Percentiles rank a stretch among this genome's conserved stretches.
These are phyloP conservation scores for Caenorhabditis panamensis DNA, from an alignment of 2,888 invertebrate species.

Conservation along the genomic window DNA sequence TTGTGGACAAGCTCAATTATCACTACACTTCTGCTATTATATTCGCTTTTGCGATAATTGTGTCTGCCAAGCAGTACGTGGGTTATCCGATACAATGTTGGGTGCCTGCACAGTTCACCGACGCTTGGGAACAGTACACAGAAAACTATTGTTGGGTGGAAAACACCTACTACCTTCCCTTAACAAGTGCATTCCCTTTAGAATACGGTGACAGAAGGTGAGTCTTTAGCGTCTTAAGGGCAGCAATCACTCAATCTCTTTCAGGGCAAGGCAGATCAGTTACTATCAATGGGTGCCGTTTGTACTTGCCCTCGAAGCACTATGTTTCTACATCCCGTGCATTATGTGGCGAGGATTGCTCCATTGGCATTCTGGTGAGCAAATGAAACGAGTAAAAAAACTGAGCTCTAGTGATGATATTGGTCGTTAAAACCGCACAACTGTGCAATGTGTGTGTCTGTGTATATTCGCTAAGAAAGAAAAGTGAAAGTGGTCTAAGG, in stretches of 20 bases:
- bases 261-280: constrained; percentile 81
- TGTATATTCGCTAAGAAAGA: constrained; percentile 32
- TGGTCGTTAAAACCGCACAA: constrained; percentile 60
- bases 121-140: constrained; percentile 83
- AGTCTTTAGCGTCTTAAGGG: not conserved
- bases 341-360: constrained; percentile 83
- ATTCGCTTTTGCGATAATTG: constrained; percentile 82
- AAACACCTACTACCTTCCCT: constrained; percentile 83
- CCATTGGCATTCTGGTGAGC: constrained; percentile 82
- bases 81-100: constrained; percentile 82
- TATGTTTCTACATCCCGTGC: constrained; percentile 83
- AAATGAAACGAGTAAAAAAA: constrained; percentile 17
- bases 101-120: constrained; percentile 84
- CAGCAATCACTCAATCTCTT: constrained; percentile 49
- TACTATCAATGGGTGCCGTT: constrained; percentile 82
- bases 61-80: constrained; percentile 81
- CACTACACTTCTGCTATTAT: constrained; percentile 82
- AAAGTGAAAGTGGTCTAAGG: constrained; percentile 35
- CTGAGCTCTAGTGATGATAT: constrained; percentile 33
- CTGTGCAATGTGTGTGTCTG: constrained; percentile 48
- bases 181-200: constrained; percentile 82
- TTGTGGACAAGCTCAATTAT: constrained; percentile 81
- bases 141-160: constrained; percentile 84
- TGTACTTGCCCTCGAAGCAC: constrained; percentile 83
- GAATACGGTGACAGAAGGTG: constrained; percentile 81